These are phyloP conservation scores for Cryptoprocta ferox DNA, from an alignment of 2,797 vertebrate species.

Conservation along the genomic window DNA sequence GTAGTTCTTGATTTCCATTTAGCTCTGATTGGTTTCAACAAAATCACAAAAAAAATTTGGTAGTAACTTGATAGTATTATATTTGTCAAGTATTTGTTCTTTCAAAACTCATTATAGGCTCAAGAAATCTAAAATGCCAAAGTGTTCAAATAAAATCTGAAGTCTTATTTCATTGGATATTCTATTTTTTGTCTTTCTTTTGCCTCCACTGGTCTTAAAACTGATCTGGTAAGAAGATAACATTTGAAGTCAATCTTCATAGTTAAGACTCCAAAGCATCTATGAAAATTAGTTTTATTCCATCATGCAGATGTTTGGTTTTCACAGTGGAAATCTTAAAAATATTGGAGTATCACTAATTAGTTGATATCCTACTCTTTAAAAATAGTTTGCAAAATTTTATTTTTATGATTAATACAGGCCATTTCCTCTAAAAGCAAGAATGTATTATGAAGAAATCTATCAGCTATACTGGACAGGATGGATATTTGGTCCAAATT, in stretches of 20 bases:
- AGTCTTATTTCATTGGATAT: neutral
- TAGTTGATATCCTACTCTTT: slow-evolving; percentile 11
- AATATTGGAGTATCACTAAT: neutral
- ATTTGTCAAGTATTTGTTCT: slow-evolving; percentile 41
- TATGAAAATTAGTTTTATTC: slow-evolving; percentile 46
- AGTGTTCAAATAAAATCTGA: slow-evolving; percentile 29
- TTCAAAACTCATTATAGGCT: slow-evolving; percentile 33
- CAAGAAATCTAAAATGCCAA: slow-evolving; percentile 52
- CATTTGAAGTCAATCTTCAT: neutral
- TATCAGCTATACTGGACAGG: neutral
- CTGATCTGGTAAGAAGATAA: slow-evolving; percentile 11
- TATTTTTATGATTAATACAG: neutral
- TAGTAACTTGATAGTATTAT: slow-evolving; percentile 36
- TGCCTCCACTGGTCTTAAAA: slow-evolving; percentile 46
- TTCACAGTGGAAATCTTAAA: slow-evolving; percentile 27
- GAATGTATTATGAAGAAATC: neutral
- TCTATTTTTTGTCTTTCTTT: slow-evolving; percentile 45
- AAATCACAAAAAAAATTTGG: slow-evolving; percentile 12
- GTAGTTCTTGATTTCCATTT: slow-evolving; percentile 25
- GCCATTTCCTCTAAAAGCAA: slow-evolving; percentile 41
- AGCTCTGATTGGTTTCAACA: slow-evolving; percentile 33
- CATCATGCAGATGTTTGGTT: slow-evolving; percentile 33
- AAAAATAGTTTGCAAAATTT: slow-evolving; percentile 41
- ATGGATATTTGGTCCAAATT: slow-evolving; percentile 35
- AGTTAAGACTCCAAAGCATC: slow-evolving; percentile 25